Base-by-base conservation (phyloP, 2,888 invertebrate species). In the Scaptomyza caliginosa region DNA sequence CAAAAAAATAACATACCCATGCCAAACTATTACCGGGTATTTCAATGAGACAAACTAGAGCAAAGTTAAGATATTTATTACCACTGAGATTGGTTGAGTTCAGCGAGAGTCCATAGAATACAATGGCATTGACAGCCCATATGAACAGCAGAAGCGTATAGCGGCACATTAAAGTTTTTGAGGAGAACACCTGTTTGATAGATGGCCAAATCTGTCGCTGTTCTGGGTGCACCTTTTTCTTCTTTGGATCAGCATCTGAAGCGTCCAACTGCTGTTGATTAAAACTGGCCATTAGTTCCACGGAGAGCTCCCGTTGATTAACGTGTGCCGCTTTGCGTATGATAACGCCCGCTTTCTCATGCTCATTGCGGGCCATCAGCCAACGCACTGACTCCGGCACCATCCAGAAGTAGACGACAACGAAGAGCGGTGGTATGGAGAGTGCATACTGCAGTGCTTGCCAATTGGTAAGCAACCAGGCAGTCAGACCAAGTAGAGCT, bases 31-130 rank as follows among this genome's bases (percentile, higher is more conserved):
- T 93, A 2, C 93, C 93, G 5, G 94, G 94, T 71, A 94, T 93
- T 89, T 94, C 94, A 6, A 94, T 91, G 11, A 94, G 86, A 64
- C 93, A 93, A 2, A 94, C 94, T 24, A 94, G 85, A 8, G 93
- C 92, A 85, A 95, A 95, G 89, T 95, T 95, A 1, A 94, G 64
- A 86, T 95, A 95, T 88, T 94, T 94, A 84, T 95, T 93, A 10
- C 95, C 95, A 57, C 93, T 93, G 62, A 95, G 92, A 46, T 92
- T 93, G 0, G 94, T 94, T 0, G 95, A 93, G 86, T 94, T 94
- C 21, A 95, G 90, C 0, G 94, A 94, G 24, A 95, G 90, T 0
- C 95, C 95, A 79, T 94, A 95, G 79, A 93, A 95, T 3, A 95
- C 94, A 63, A 95, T 94, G 0, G 94, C 93, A 83, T 94, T 94